Evolutionary conservation across 2,797 vertebrate genomes (phyloP).

Genomic region (Denticeps clupeoides): DNA sequence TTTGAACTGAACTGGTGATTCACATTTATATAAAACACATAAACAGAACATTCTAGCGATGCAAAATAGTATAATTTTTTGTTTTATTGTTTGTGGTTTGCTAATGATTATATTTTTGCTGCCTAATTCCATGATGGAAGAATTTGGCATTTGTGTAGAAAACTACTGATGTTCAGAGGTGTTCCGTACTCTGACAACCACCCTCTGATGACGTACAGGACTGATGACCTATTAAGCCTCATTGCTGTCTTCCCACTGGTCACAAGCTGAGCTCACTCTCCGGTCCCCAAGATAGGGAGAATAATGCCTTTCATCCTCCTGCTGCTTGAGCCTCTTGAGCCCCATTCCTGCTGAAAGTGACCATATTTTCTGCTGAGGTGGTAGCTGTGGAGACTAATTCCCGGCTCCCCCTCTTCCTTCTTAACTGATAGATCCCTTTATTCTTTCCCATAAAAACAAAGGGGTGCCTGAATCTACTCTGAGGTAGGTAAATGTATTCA

Average conservation of each 20-base stretch:
- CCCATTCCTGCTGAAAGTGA: constrained; percentile 48
- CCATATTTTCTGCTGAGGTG: constrained; percentile 51
- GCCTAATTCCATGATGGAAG: no score
- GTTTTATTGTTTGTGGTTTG: no score
- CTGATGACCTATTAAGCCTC: no score
- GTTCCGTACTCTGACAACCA: no score
- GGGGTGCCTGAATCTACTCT: constrained; percentile 73
- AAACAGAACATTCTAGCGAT: no score
- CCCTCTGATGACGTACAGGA: no score
- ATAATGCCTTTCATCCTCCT: constrained; percentile 53
- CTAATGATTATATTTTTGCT: no score
- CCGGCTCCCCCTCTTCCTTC: constrained; percentile 35
- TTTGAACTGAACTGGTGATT: no score
- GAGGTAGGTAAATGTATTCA: constrained; percentile 98
- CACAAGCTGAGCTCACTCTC: background rate
- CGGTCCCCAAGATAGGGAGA: background rate
- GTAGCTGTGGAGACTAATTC: constrained; percentile 61
- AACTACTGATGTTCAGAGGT: no score
- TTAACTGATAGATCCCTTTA: constrained; percentile 45
- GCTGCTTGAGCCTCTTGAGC: constrained; percentile 51
- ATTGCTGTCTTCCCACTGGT: background rate
- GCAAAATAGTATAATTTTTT: no score
- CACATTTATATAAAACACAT: no score
- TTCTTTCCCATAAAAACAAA: constrained; percentile 63
- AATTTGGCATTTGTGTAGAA: no score